Base-by-base conservation (phyloP, 2,888 invertebrate species). In the Dermolepida albohirtum region DNA sequence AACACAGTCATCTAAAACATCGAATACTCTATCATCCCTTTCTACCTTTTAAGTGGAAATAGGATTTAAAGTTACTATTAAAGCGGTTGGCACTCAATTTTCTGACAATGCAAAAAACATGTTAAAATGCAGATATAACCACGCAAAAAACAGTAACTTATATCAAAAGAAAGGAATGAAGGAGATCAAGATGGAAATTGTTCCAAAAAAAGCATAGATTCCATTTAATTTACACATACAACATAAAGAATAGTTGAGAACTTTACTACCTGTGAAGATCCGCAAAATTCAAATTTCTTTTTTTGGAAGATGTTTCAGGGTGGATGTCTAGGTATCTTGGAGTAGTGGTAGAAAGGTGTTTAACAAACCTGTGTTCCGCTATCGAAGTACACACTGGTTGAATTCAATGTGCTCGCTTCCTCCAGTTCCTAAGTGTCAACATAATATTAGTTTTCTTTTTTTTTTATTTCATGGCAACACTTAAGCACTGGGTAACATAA, bases 391-490 rank as follows among this genome's bases (percentile, higher is more conserved):
- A 81, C 79, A 80, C 81, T 80, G 76, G 80, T 78, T 72, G 79
- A 77, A 74, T 75, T 80, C 79, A 79, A 77, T 76, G 80, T 78
- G 80, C 79, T 79, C 80, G 81, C 80, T 76, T 82, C 83, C 74
- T 83, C 82, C 81, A 82, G 81, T 78, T 82, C 83, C 82, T 83
- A 82, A 82, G 81, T 81, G 81, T 81, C 77, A 81, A 80, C 80
- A 80, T 80, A 77, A 77, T 73, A 77, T 78, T 73, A 67, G 59
- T 66, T 66, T 40, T 63, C 22, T 54, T 44, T 22, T 47, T 47
- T 57, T 34, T 62, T 34, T 62, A 40, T 67, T 27, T 62, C 54
- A 80, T 79, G 79, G 74, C 78, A 80, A 80, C 81, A 81, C 81
- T 80, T 80, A 69, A 79, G 80, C 77, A 79, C 80, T 80, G 80